These are phyloP conservation scores for Cottoperca gobio DNA, from an alignment of 2,797 vertebrate genomes.

Conservation along the genomic window DNA sequence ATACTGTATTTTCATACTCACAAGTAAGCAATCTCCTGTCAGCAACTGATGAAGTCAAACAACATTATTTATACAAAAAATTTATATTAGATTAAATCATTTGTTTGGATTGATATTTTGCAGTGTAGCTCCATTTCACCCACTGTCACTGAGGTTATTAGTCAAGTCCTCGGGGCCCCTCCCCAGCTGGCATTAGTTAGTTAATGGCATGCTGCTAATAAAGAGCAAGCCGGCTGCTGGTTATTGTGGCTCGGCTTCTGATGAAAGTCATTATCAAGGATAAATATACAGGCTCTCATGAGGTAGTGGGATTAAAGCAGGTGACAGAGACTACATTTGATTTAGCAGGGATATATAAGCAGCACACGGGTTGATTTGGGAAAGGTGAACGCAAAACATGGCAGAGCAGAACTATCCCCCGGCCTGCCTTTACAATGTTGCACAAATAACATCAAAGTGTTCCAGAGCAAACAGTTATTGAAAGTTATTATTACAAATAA, in stretches of 20 bases:
- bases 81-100: conserved; percentile 23
- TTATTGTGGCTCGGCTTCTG: conserved; percentile 53
- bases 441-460: conserved; percentile 6
- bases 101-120: conserved; percentile 37
- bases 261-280: conserved; percentile 80
- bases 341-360: conserved; percentile 55
- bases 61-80: too few relatives aligned
- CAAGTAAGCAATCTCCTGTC: neutral
- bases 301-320: conserved; percentile 69
- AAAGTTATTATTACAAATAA: neutral
- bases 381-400: conserved; percentile 43
- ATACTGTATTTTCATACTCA: neutral
- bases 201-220: conserved; percentile 58
- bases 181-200: conserved; percentile 53
- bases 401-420: neutral
- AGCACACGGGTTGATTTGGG: conserved; percentile 34
- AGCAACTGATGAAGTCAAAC: neutral
- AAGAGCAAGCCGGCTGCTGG: conserved; percentile 50
- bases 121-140: conserved; percentile 41
- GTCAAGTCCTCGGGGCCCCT: conserved; percentile 32
- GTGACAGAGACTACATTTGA: conserved; percentile 70
- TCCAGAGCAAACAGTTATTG: neutral
- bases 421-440: neutral
- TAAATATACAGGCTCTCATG: conserved; percentile 72
- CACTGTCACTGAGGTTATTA: conserved; percentile 59